Evolutionary conservation across 2,888 invertebrate genomes (phyloP), one percentile per base, ranked within the genome.

Genomic region (Salticus scenicus): DNA sequence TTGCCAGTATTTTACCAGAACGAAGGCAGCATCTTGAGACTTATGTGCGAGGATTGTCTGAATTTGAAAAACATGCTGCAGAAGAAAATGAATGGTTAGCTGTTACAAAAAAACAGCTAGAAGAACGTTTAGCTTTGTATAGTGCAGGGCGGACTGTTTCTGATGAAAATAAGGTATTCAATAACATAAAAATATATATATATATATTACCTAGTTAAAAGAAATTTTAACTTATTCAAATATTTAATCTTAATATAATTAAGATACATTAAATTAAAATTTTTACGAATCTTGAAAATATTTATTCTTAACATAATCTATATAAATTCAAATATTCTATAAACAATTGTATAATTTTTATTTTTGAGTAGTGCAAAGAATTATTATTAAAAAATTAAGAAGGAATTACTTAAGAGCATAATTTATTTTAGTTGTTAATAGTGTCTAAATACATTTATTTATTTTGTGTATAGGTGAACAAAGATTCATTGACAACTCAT

Each of bases 1-100:
- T 87, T 27, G 67, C 87, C 30, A 78, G 69, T 14, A 64, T 83
- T 30, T 47, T 87, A 20, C 87, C 87, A 1, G 84, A 87, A 51
- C 76, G 78, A 66, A 72, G 77, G 2, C 80, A 87, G 28, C 72
- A 78, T 78, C 71, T 87, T 63, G 87, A 87, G 63, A 20, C 37
- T 20, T 81, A 85, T 81, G 66, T 87, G 0, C 42, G 37, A 27
- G 67, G 72, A 20, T 74, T 87, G 31, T 51, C 77, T 2, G 42
- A 73, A 51, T 87, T 87, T 70, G 66, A 75, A 77, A 77, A 81
- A n/a, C 72, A 87, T 37, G 31, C 80, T n/a, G 17, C 63, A n/a
- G 57, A 30, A 30, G 87, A 87, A 78, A 66, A 24, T 27, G 37
- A 78, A 2, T 87, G 87, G 87, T 20, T 87, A 8, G 27, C 14